Base-by-base conservation (phyloP, 2,888 invertebrate species). In the Drosophila bunnanda region DNA sequence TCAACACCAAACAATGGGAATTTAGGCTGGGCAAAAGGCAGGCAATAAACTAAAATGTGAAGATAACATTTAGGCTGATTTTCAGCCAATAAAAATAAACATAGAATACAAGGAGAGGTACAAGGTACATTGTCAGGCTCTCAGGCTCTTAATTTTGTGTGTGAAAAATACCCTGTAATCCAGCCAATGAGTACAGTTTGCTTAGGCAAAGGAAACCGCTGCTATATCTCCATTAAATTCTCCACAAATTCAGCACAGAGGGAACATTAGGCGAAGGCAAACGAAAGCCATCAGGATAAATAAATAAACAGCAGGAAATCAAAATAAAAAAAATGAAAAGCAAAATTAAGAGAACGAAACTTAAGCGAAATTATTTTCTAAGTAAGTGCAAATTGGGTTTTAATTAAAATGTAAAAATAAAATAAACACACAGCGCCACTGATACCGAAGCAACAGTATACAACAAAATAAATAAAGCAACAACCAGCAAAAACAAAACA, bases 321-420 rank as follows among this genome's bases (percentile, higher is more conserved):
- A 34, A 46, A 17, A 41, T 32, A 41, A 34, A 48, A 32, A 28
- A 28, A 41, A 41, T 41, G 15, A n/a, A 6, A 20, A 4, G 4
- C 6, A 30, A 46, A 25, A 32, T 52, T 52, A 36, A 28, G 36
- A 44, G 15, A 28, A 32, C 22, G n/a, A 59, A 70, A 60, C 60
- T 79, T 74, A 88, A 80, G 76, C 73, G 73, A 88, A 88, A 88
- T 88, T 76, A 86, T 88, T 88, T 80, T 76, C 83, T 83, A 88
- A 83, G 89, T 83, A 83, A 83, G 83, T 86, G 83, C 80, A 88
- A 83, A 83, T 86, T 83, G 83, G 78, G 83, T 88, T 88, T 86
- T 88, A 83, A 83, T 88, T 83, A 83, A 83, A 83, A 83, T 83
- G 89, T 88, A 79, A 83, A 83, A 83, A 88, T 86, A 82, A 85